Percentiles rank a stretch among this genome's conserved stretches.
phyloP scores from a whole-genome alignment of 2,888 invertebrate genomes.

The Ochropleura plecta region DNA sequence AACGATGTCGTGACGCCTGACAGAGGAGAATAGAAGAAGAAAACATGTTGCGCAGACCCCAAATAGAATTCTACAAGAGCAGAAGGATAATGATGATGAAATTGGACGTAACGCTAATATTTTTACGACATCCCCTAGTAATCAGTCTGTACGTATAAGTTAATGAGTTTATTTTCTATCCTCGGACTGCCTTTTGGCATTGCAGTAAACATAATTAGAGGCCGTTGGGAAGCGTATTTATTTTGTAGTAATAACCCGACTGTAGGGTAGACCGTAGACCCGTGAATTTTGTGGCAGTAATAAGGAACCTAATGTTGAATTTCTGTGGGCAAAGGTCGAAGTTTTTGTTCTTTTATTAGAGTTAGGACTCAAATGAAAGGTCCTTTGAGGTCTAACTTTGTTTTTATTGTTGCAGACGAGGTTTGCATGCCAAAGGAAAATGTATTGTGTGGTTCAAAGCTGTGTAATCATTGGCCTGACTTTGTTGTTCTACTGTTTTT shows the following conservation, averaged over 20 bases:
- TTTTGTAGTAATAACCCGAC: constrained; percentile 48
- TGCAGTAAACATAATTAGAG: constrained; percentile 56
- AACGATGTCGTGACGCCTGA: too few relatives aligned
- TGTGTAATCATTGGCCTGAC: background rate
- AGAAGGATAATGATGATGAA: background rate
- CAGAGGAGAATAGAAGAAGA: too few relatives aligned
- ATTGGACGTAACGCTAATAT: constrained; percentile 2
- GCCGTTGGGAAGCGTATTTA: constrained; percentile 42
- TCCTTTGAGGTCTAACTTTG: background rate
- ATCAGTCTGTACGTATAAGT: constrained; percentile 45
- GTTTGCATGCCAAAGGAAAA: background rate
- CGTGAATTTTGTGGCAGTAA: constrained; percentile 22
- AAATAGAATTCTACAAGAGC: too few relatives aligned
- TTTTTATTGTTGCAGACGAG: background rate
- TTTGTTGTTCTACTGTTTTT: background rate
- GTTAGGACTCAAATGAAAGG: background rate
- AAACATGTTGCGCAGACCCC: too few relatives aligned
- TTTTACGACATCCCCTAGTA: constrained; percentile 24
- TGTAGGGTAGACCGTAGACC: background rate
- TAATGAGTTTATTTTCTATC: constrained; percentile 50
- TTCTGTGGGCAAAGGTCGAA: constrained; percentile 1
- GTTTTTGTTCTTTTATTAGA: background rate
- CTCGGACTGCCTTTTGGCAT: constrained; percentile 41
- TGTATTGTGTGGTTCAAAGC: background rate
- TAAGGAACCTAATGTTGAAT: constrained; percentile 24